Base-by-base conservation (phyloP, 2,888 invertebrate genomes). In the Tortricodes alternella region DNA sequence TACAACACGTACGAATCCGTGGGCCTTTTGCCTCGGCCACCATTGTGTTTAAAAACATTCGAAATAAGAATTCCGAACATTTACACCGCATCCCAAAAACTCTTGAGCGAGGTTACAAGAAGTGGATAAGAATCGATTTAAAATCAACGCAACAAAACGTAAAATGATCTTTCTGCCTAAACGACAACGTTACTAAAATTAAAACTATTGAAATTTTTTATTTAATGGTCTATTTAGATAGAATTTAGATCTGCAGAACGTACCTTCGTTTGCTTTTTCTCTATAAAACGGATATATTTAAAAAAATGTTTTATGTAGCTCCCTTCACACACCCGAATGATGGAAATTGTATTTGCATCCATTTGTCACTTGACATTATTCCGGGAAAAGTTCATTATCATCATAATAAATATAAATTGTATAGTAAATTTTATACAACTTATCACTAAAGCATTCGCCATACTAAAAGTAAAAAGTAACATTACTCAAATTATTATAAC, bases 91-190 rank as follows among this genome's bases (percentile, higher is more conserved):
- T 66, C 64, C 71, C 72, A 80, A 83, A 83, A 80, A 79, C 53
- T 56, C 59, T 23, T 16, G 50, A 50, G 49, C 38, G 49, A 41
- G 41, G 24, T 46, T 71, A 77, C 76, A 73, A 71, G 67, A 73
- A 67, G 73, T 73, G 70, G 82, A 85, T 82, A 83, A 85, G 84
- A 85, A 87, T 86, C 85, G 85, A 80, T 46, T 39, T 46, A 46
- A 84, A 80, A 41, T 80, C 27, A 80, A 80, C 79, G 82, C 71
- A 65, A 71, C 62, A 71, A 76, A 64, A 83, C 80, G 74, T n/a
- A 74, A 73, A 59, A 70, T 67, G 50, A 64, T 60, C 58, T 58
- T 61, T 46, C 23, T 15, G 8, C 59, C 58, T 51, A 29, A 16
- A 11, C 6, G 35, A 44, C 43, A 4, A 43, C 29, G 43, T 29